Evolutionary conservation across 1,140 invertebrate genomes (phyloP), one percentile per base, ranked within the genome.

Genomic region (Bombus sylvicola): DNA sequence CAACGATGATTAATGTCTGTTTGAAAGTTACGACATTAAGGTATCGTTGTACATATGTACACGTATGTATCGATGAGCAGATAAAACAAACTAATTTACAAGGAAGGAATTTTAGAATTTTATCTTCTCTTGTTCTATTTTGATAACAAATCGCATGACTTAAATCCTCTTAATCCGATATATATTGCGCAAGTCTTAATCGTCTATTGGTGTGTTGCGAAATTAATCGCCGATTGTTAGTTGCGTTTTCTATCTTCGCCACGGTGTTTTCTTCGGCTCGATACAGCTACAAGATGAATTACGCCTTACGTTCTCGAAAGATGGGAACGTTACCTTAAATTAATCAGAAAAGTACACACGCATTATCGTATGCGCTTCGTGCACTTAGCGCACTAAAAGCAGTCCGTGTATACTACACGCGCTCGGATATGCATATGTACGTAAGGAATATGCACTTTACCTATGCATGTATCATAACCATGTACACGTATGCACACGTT

Each of bases 321-420:
- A 47, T 22, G 37, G 31, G 28, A n/a, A 28, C 37, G 62, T 22
- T 75, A 57, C 25, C 34, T 75, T 82, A 76, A 83, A 83, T 62
- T 68, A 83, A 83, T 77, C 74, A 57, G 43, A 62, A 77, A 39
- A 64, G 43, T 83, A 83, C 43, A 83, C 62, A 43, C 43, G 43
- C 37, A 81, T 62, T 76, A 66, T 83, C 73, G 59, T 83, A 28
- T 66, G 62, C 43, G 41, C 18, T 77, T 10, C 15, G 62, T 73
- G 78, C 82, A 89, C 79, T 87, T 81, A 78, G 76, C 71, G 57
- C 64, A 37, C 43, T 34, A 15, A 76, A 39, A 75, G 59, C 34
- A 43, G 18, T 10, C 25, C 13, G 12, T 53, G 43, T 43, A 37
- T 53, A 80, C 13, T 57, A 18, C 25, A 69, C 31, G 43, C 37